Conservation (phyloP, 2,888 invertebrate genomes). For the Apotomis capreana region DNA sequence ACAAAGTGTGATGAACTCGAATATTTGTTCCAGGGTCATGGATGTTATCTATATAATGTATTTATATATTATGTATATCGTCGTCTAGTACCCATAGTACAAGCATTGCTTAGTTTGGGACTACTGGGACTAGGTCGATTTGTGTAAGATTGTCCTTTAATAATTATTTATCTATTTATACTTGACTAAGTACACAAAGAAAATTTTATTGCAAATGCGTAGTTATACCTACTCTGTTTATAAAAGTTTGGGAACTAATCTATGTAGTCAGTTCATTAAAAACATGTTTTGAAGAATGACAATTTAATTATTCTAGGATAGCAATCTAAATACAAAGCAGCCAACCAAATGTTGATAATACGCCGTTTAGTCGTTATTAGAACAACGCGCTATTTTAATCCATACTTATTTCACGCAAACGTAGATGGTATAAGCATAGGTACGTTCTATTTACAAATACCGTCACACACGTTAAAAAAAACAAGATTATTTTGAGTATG, state of each 20-base stretch:
- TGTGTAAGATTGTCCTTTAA: too few species aligned
- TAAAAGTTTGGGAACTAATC: too few species aligned
- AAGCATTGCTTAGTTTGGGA: too few species aligned
- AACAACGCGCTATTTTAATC: constrained; percentile 14
- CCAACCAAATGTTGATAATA: not conserved
- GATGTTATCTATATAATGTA: too few species aligned
- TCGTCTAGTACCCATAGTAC: too few species aligned
- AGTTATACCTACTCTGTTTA: not conserved
- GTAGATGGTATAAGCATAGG: not conserved
- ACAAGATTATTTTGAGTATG: constrained; percentile 1
- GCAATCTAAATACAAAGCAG: constrained; percentile 5
- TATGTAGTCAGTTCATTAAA: not conserved
- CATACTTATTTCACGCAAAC: constrained; percentile 4
- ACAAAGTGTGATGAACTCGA: too few species aligned
- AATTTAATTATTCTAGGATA: not conserved
- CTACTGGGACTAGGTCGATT: too few species aligned
- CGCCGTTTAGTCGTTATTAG: constrained; percentile 3
- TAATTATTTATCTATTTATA: not conserved
- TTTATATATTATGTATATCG: too few species aligned
- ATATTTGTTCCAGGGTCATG: too few species aligned
- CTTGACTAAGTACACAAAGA: not conserved
- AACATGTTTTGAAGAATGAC: constrained; percentile 3
- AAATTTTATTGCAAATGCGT: not conserved
- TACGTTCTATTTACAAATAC: constrained; percentile 1
- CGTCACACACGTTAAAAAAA: not conserved